A percentile compares a stretch with the other conserved stretches of the same genome.
Conservation (phyloP, 2,888 invertebrate species). For the Drosophila setosimentum region DNA sequence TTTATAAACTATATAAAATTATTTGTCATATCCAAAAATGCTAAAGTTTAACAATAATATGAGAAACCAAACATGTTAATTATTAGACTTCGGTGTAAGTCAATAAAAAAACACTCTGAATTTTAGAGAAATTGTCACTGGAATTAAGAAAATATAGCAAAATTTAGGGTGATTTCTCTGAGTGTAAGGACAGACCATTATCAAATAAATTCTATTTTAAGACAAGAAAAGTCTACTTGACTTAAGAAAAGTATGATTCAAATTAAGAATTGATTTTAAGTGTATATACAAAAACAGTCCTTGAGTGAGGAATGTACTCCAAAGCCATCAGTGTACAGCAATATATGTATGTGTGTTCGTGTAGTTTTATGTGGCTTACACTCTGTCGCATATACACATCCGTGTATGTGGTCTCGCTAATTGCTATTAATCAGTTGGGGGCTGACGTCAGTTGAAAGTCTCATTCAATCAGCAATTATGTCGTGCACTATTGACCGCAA, state of each 20-base stretch:
- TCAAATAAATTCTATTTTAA: background rate
- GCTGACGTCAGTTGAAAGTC: constrained; percentile 69
- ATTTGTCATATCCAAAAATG: no score
- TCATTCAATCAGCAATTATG: constrained; percentile 68
- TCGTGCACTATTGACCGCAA: constrained; percentile 71
- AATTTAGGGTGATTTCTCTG: rapidly evolving
- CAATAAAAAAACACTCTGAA: no score
- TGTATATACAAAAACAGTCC: background rate
- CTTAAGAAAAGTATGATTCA: background rate
- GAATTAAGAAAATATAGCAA: background rate
- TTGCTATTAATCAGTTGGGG: constrained; percentile 66
- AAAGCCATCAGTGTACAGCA: background rate
- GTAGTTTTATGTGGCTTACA: background rate
- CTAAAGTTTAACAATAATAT: no score
- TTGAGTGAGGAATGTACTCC: background rate
- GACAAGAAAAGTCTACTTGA: no score
- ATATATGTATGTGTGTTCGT: background rate
- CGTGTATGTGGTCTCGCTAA: constrained; percentile 45
- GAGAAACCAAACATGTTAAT: no score
- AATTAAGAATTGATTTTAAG: background rate
- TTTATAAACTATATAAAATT: background rate
- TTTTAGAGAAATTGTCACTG: no score
- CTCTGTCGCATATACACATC: background rate
- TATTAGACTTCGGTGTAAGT: no score
- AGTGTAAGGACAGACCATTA: background rate